Base-by-base conservation (phyloP, 2,797 vertebrate genomes). In the Coilia nasus region DNA sequence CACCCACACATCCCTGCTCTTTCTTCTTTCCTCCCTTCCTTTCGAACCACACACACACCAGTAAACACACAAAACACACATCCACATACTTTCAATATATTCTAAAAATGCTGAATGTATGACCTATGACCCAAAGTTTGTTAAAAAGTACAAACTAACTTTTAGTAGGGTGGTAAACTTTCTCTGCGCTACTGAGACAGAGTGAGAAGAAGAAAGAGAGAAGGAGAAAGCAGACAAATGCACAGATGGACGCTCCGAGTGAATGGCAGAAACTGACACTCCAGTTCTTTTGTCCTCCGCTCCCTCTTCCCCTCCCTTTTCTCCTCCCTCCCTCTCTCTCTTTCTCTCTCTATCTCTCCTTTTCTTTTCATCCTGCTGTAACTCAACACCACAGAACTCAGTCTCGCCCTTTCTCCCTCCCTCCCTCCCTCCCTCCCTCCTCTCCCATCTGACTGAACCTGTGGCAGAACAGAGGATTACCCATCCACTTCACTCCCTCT, bases 361-460 rank as follows among this genome's bases (percentile, higher is more conserved):
- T 28, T 57, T 86, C 85, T 82, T 85, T 88, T 89, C 87, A 88
- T 83, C 46, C 59, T 47, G 17, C 81, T 82, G 89, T 87, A 90
- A 90, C 84, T 82, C 80, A 86, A 90, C 87, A 80, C 86, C 2
- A 12, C 78, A 83, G 84, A 86, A 57, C 85, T 86, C 75, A 21
- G 85, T 86, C 31, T 87, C 80, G 84, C 28, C 14, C 87, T 59
- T 67, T 86, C 71, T 1, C 17, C 31, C 31, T 17, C 35, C 71
- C 71, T 12, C 50, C 2, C 71, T 6, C 31, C 17, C 31, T 35
- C 71, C 71, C 64, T n/a, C 64, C 25, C 64, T 6, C 64, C 64
- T 31, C 25, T 35, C 71, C 19, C 71, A 6, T 21, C 35, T 21
- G 35, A 78, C 71, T 78, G 31, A 44, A 81, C 84, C 83, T 86